Conservation (phyloP, 2,888 invertebrate species). For the Ochlodes sylvanus region DNA sequence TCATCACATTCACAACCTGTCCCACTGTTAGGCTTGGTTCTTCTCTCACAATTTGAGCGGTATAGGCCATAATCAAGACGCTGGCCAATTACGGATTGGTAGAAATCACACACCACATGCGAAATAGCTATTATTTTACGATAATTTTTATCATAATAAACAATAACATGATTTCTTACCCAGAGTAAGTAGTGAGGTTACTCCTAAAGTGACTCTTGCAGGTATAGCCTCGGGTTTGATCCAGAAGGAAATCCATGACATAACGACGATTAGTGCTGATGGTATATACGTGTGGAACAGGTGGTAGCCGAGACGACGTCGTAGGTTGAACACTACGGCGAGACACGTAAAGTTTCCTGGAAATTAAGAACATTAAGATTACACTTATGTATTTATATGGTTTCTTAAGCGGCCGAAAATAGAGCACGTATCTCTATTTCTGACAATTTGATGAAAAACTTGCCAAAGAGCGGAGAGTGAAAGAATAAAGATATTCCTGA, state of each 20-base stretch:
- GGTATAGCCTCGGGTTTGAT: conserved; percentile 97
- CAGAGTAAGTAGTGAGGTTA: conserved; percentile 93
- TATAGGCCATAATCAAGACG: no score
- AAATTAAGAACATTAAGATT: conserved; percentile 47
- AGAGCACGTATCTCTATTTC: neutral
- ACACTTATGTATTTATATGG: neutral
- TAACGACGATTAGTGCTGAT: conserved; percentile 95
- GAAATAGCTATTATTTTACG: no score
- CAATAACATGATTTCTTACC: conserved; percentile 74
- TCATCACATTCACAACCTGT: no score
- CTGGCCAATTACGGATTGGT: no score
- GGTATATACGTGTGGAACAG: conserved; percentile 97
- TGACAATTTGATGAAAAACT: neutral
- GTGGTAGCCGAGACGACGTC: conserved; percentile 94
- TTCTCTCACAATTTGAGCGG: no score
- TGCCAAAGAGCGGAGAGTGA: no score
- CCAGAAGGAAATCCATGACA: conserved; percentile 99
- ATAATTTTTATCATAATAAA: no score
- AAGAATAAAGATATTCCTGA: no score
- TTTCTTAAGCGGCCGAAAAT: no score
- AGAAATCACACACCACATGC: no score
- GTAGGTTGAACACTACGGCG: conserved; percentile 94
- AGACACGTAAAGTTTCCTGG: conserved; percentile 96
- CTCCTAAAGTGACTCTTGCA: conserved; percentile 94
- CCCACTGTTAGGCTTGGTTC: no score